Evolutionary conservation across 2,797 vertebrate species (phyloP), one percentile per base, ranked within the genome.

Genomic region (Poeciliopsis presidionis): DNA sequence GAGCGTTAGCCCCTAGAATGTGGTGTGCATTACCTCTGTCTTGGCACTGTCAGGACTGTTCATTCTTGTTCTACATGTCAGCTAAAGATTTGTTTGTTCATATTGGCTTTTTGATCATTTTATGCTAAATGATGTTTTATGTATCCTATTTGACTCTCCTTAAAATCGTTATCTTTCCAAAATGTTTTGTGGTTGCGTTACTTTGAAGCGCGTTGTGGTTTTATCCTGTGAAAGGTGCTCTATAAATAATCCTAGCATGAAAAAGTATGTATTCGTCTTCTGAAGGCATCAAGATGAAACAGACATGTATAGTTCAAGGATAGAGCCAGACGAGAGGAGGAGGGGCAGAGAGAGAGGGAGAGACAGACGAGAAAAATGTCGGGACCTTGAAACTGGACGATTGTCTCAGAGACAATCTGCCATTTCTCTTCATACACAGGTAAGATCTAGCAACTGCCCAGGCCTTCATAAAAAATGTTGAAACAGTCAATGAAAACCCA

Each of bases 311-410:
- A 90, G 77, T 79, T 74, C 89, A 36, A 83, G 82, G 43, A 67
- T 79, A 9, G 94, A 94, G 76, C 77, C 85, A 8, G 92, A 95
- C 33, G 92, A 95, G 80, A 93, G 95, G 75, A 91, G 94, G 8
- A 90, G 95, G 90, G 92, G 89, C 49, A 89, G 94, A 90, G 94
- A 95, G 81, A 88, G 93, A 81, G 92, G 95, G 20, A 84, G 94
- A 77, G 91, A 96, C 82, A 92, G 94, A 72, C 82, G 94, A 59
- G 93, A 94, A 76, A 95, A 93, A 89, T 85, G 83, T 75, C 86
- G 85, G 11, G 91, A 95, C 61, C 88, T 86, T 59, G 94, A 95
- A 1, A 93, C 82, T 3, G 91, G 82, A 73, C 78, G 77, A 22
- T 84, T 81, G 14, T 94, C 93, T 61, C 90, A 78, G 74, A 89